These are phyloP conservation scores for Quiscalus mexicanus DNA, from an alignment of 2,113 vertebrate genomes.

Conservation along the genomic window DNA sequence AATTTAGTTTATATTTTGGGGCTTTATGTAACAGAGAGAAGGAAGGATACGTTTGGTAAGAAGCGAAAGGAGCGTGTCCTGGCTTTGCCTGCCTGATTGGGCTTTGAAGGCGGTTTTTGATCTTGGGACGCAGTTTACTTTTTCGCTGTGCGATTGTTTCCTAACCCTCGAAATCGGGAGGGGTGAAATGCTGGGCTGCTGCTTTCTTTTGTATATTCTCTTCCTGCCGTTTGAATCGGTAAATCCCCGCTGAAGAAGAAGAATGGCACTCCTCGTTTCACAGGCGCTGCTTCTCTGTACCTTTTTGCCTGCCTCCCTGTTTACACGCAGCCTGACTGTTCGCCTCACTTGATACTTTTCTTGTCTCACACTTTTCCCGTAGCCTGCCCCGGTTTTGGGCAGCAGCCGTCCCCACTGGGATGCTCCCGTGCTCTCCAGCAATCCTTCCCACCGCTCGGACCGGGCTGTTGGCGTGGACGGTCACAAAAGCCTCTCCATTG, in stretches of 20 bases:
- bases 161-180: neutral
- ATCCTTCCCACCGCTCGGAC: conserved; percentile 34
- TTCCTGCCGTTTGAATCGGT: conserved; percentile 1
- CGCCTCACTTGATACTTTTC: conserved; percentile 11
- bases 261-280: conserved; percentile 45
- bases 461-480: conserved; percentile 43
- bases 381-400: neutral
- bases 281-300: conserved; percentile 44
- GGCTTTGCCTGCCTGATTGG: neutral
- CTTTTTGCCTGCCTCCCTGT: conserved; percentile 47
- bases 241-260: neutral
- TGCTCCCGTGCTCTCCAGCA: conserved; percentile 48
- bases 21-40: conserved; percentile 36
- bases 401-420: neutral
- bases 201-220: conserved; percentile 1
- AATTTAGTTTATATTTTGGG: conserved; percentile 24
- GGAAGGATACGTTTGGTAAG: neutral
- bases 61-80: neutral
- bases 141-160: neutral
- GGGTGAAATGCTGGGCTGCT: neutral
- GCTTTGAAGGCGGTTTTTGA: neutral
- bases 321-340: neutral
- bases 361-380: neutral
- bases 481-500: conserved; percentile 48
- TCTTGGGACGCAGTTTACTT: neutral